phyloP scores from a whole-genome alignment of 2,888 invertebrate genomes.

The Drosophila demipolita region DNA sequence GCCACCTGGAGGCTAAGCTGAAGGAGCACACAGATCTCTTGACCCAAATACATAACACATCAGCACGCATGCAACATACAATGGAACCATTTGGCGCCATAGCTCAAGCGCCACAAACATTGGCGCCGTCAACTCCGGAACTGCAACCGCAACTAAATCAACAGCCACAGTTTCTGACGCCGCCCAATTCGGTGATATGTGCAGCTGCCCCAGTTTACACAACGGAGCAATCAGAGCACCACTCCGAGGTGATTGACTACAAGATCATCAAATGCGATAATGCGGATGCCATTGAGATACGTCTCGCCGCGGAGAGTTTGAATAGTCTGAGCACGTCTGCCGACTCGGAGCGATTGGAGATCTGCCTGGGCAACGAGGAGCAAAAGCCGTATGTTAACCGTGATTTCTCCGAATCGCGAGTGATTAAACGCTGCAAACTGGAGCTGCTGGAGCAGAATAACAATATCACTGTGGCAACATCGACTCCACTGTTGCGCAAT shows the following conservation, averaged over 20 bases:
- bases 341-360: slow-evolving; percentile 80
- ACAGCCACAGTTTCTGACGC: slow-evolving; percentile 49
- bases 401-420: slow-evolving; percentile 16
- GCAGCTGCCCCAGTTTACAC: slow-evolving; percentile 23
- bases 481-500: slow-evolving; percentile 6
- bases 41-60: slow-evolving; percentile 71
- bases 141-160: slow-evolving; percentile 10
- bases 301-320: slow-evolving; percentile 70
- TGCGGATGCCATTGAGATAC: slow-evolving; percentile 76
- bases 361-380: slow-evolving; percentile 68
- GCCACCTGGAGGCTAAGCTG: slow-evolving; percentile 70
- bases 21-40: slow-evolving; percentile 71
- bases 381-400: slow-evolving; percentile 35
- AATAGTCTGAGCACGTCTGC: slow-evolving; percentile 74
- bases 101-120: slow-evolving; percentile 24
- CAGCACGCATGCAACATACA: slow-evolving; percentile 59
- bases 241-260: slow-evolving; percentile 67
- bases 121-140: background rate
- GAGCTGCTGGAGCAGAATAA: slow-evolving; percentile 24
- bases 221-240: slow-evolving; percentile 15
- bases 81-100: slow-evolving; percentile 2
- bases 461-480: background rate
- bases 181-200: slow-evolving; percentile 62
- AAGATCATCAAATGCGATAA: slow-evolving; percentile 67
- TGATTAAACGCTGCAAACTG: slow-evolving; percentile 64